Conservation (phyloP, 2,113 vertebrate genomes). For the Pithys albifrons region DNA sequence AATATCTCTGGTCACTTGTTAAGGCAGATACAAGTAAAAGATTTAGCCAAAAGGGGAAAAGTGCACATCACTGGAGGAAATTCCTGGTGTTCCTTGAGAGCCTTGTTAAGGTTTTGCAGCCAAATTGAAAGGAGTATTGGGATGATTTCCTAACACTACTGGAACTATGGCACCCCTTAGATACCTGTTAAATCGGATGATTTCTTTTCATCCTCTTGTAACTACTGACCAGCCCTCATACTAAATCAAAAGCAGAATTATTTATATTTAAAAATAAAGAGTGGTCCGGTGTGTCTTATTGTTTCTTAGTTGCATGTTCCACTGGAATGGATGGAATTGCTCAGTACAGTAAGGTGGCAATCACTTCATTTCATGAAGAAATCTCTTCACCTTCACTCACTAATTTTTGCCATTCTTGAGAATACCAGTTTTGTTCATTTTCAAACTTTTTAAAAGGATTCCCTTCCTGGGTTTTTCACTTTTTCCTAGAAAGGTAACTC, state of each 20-base stretch:
- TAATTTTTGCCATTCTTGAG: not conserved
- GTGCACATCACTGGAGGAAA: not conserved
- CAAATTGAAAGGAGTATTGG: not conserved
- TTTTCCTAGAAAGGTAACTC: not conserved
- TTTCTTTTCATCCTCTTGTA: not conserved
- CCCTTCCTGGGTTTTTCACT: not conserved
- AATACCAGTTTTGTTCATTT: not conserved
- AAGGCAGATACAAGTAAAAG: not conserved
- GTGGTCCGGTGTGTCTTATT: not conserved
- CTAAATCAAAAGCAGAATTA: not conserved
- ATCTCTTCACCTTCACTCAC: not conserved
- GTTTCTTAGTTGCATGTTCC: not conserved
- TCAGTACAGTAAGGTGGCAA: not conserved
- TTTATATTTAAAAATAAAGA: not conserved
- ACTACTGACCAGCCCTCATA: not conserved
- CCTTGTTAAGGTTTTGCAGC: not conserved
- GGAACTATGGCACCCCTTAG: not conserved
- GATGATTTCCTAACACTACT: not conserved
- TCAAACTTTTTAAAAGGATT: not conserved
- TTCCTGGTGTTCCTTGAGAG: not conserved
- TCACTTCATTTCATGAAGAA: not conserved
- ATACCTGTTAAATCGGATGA: not conserved
- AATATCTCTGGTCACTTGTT: conserved; percentile 10
- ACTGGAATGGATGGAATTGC: not conserved
- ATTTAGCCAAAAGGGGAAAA: not conserved